Evolutionary conservation across 2,888 invertebrate species (phyloP).

Genomic region (Sclerodermus sp.): DNA sequence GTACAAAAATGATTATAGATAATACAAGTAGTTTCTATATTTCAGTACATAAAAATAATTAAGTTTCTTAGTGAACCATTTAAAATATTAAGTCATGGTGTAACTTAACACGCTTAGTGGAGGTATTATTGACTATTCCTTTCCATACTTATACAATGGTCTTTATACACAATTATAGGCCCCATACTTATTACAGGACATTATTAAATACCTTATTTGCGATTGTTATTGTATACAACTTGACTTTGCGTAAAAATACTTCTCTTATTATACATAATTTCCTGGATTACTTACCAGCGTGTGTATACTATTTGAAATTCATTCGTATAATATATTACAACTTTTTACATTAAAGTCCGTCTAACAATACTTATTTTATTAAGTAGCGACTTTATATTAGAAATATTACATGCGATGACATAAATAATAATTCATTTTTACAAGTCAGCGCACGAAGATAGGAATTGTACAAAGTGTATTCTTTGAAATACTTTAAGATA

Average conservation of each 20-base stretch:
- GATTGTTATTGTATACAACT: constrained; percentile 43
- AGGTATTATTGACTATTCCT: constrained; percentile 53
- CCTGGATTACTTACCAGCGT: constrained; percentile 10
- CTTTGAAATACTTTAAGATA: constrained; percentile 45
- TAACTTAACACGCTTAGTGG: constrained; percentile 41
- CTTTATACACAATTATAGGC: constrained; percentile 42
- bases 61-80: constrained; percentile 35
- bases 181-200: constrained; percentile 31
- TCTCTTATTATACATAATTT: constrained; percentile 46
- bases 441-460: constrained; percentile 45
- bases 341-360: constrained; percentile 49
- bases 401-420: constrained; percentile 45
- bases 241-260: constrained; percentile 46
- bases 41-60: constrained; percentile 45
- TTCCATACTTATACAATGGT: constrained; percentile 37
- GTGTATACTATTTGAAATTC: constrained; percentile 12
- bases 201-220: constrained; percentile 42
- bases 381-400: constrained; percentile 45
- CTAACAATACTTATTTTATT: constrained; percentile 43
- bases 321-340: constrained; percentile 47
- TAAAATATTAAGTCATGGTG: constrained; percentile 40
- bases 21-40: constrained; percentile 36
- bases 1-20: constrained; percentile 48
- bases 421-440: constrained; percentile 55
- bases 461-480: constrained; percentile 46